phyloP scores from a whole-genome alignment of 2,888 invertebrate species.

The Idaea biselata region DNA sequence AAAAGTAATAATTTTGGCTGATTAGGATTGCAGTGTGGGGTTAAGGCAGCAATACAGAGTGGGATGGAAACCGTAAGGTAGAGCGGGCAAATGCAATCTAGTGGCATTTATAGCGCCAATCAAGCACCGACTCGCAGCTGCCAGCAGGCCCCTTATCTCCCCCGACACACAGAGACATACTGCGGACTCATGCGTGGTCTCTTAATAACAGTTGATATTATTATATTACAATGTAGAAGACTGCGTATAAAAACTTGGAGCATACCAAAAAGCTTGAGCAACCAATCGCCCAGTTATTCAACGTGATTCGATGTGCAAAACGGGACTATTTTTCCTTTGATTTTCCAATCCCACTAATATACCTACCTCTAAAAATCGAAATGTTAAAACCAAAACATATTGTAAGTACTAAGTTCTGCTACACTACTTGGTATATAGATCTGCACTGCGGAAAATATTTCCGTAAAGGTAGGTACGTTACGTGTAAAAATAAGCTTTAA shows the following conservation, averaged over 20 bases:
- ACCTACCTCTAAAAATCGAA: too few relatives aligned
- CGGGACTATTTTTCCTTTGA: too few relatives aligned
- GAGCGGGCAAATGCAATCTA: slow-evolving; percentile 65
- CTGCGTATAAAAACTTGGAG: too few relatives aligned
- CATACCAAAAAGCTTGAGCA: too few relatives aligned
- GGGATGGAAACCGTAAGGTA: slow-evolving; percentile 37
- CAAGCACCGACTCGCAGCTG: slow-evolving; percentile 72
- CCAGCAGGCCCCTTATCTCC: slow-evolving; percentile 62
- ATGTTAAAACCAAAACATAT: neutral
- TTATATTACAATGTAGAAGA: neutral
- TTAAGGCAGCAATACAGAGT: slow-evolving; percentile 23
- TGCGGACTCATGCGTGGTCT: slow-evolving; percentile 6
- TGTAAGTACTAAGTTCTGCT: slow-evolving; percentile 10
- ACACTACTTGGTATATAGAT: slow-evolving; percentile 1
- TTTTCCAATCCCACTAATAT: too few relatives aligned
- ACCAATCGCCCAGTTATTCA: too few relatives aligned
- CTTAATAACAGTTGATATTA: neutral
- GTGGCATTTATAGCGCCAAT: slow-evolving; percentile 79
- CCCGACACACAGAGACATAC: slow-evolving; percentile 26
- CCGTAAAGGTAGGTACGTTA: slow-evolving; percentile 12
- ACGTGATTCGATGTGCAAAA: too few relatives aligned
- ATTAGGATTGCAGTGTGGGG: slow-evolving; percentile 24
- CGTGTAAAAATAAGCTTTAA: slow-evolving; percentile 21
- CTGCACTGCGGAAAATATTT: slow-evolving; percentile 11
- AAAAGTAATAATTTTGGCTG: slow-evolving; percentile 24